Evolutionary conservation across 2,888 invertebrate species (phyloP).

Genomic region (Augochlorella aurata): DNA sequence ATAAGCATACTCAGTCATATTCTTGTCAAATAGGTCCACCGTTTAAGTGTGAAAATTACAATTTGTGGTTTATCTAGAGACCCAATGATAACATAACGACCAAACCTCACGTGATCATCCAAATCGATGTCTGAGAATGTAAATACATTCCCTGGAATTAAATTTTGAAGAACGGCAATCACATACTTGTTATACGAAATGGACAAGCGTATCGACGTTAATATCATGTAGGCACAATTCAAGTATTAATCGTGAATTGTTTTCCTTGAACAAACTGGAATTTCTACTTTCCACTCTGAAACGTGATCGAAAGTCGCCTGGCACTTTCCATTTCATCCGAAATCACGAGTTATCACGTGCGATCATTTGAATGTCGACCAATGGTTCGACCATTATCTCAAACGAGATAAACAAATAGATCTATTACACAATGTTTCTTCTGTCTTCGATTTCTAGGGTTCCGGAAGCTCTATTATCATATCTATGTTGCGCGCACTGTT

Average conservation of each 20-base stretch:
- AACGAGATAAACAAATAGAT: no score
- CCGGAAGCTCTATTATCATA: no score
- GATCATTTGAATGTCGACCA: background rate
- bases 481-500: no score
- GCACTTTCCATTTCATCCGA: constrained; percentile 28
- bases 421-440: no score
- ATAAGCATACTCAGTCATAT: no score
- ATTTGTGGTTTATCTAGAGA: background rate
- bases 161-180: background rate
- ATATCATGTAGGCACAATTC: background rate
- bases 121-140: background rate
- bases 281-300: constrained; percentile 34
- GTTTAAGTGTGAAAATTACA: no score
- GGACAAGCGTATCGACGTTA: background rate
- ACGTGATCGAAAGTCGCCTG: constrained; percentile 19
- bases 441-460: no score
- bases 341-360: background rate
- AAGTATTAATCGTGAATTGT: background rate
- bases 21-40: no score
- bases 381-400: background rate
- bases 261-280: background rate
- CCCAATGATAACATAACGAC: background rate
- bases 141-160: background rate
- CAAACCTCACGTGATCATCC: background rate
- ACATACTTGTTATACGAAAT: background rate